Base-by-base conservation (phyloP, 2,888 invertebrate species). In the Ophioninae sp. region DNA sequence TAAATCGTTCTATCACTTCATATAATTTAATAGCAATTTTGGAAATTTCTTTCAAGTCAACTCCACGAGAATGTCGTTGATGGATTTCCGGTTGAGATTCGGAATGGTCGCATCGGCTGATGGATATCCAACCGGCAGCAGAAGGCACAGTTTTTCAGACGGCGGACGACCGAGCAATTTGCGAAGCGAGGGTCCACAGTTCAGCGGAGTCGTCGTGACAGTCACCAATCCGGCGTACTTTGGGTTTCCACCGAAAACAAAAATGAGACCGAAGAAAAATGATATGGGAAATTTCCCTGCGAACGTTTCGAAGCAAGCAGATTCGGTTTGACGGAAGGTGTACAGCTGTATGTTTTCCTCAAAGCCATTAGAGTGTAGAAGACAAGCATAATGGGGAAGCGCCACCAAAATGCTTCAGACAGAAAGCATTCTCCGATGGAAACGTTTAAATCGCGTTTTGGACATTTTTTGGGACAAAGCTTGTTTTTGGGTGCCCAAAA, bases 61-160 rank as follows among this genome's bases (percentile, higher is more conserved):
- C 89, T 95, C 95, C 39, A 96, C 93, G 93, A 97, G 93, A 85
- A 98, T 97, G 67, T 98, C 95, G 0, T 95, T 93, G 13, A 98
- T 91, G 0, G 93, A 87, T 92, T 98, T 98, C 65, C 98, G 94
- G 41, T 94, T 90, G 22, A 98, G 93, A 88, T 96, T 95, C 0
- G 98, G 98, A 0, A 98, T 96, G 0, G 95, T 95, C 82, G 97
- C 96, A 68, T 96, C 95, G n/a, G 94, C 91, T 1, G 96, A 94
- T 0, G 98, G 97, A 93, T 96, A 97, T 0, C 98, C 98, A 0
- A 98, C 95, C 0, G 98, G 98, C 17, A 98, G 93, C 6, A 98
- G 94, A 0, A 98, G 94, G 7, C 96, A 94, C 37, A 98, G 93
- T 87, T 98, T 97, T 92, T 98, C 98, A 89, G 96, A 96, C 0